Evolutionary conservation across 2,113 vertebrate genomes (phyloP).

Genomic region (Phalacrocorax carbo): DNA sequence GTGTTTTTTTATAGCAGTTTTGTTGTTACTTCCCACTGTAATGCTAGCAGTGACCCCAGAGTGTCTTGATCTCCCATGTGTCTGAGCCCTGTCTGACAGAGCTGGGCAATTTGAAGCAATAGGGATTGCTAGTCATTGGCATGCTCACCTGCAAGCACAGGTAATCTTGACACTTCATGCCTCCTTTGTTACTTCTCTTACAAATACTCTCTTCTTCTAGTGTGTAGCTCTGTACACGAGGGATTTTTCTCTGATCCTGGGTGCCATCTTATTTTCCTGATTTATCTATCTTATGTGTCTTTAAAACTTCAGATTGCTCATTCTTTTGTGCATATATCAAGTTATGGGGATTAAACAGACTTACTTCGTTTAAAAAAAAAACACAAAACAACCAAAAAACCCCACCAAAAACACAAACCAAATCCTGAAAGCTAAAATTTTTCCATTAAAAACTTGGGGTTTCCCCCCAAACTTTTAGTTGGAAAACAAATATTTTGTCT

Average conservation of each 20-base stretch:
- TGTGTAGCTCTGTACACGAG: background rate
- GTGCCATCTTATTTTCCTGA: background rate
- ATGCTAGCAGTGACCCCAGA: background rate
- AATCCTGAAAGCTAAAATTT: background rate
- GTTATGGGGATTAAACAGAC: background rate
- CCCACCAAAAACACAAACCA: too few relatives aligned
- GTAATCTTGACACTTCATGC: background rate
- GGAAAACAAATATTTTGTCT: background rate
- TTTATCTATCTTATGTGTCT: background rate
- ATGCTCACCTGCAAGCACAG: background rate
- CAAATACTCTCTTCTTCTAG: background rate
- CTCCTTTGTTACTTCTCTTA: background rate
- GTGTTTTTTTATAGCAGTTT: background rate
- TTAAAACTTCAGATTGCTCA: background rate
- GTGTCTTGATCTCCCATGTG: background rate
- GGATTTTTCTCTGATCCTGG: background rate
- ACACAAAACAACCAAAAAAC: too few relatives aligned
- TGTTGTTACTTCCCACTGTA: background rate
- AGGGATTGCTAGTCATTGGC: background rate
- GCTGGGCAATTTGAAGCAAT: background rate
- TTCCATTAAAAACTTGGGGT: background rate
- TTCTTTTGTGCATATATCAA: background rate
- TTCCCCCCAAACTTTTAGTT: background rate
- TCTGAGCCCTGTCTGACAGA: background rate
- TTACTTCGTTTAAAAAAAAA: background rate